Evolutionary conservation across 2,797 vertebrate genomes (phyloP).

Genomic region (Merluccius polli): DNA sequence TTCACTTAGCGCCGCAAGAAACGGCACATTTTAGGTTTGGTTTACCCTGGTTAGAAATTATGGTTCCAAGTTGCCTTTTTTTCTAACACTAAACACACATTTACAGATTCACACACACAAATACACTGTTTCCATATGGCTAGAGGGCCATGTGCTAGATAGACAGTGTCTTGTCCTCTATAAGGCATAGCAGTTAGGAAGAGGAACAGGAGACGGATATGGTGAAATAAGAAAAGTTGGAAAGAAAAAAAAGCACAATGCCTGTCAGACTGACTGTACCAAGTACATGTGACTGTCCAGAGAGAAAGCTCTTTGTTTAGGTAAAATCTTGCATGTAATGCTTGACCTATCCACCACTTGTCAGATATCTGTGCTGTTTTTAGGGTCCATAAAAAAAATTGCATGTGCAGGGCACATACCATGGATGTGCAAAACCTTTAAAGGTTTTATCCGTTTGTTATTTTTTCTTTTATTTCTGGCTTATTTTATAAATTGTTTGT

Average conservation of each 20-base stretch:
- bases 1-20: background rate
- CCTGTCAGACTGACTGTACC: background rate
- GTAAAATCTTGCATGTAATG: constrained; percentile 38
- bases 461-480: constrained; percentile 25
- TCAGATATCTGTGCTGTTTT: constrained; percentile 45
- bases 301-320: background rate
- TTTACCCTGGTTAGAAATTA: background rate
- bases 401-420: constrained; percentile 66
- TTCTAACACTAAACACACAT: background rate
- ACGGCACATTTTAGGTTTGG: background rate
- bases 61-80: constrained; percentile 1
- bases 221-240: background rate
- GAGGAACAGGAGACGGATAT: background rate
- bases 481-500: constrained; percentile 27
- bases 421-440: constrained; percentile 34
- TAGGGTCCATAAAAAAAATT: constrained; percentile 61
- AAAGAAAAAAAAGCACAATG: background rate
- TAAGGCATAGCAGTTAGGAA: constrained; percentile 15
- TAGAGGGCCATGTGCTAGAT: background rate
- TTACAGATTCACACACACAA: background rate
- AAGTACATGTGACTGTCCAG: background rate
- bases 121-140: background rate
- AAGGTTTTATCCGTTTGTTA: background rate
- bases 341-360: constrained; percentile 23
- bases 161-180: background rate